Evolutionary conservation across 2,888 invertebrate genomes (phyloP), one percentile per base, ranked within the genome.

Genomic region (Phania funesta): DNA sequence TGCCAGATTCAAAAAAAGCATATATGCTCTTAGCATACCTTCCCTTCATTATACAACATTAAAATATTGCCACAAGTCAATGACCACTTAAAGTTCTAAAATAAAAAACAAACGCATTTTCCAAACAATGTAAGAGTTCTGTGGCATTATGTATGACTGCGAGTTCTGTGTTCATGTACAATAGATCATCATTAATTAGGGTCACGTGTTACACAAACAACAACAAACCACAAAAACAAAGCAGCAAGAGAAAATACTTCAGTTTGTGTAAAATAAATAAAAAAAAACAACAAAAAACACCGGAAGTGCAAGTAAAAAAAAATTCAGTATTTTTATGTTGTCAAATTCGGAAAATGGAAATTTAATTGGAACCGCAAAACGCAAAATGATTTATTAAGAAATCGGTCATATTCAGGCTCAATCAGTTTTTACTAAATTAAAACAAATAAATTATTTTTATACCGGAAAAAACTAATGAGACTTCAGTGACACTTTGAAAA

Each of bases 131-230:
- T 50, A 64, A 18, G 11, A 29, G 7, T 26, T 22, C 13, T 54
- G 68, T 35, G 44, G 54, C 62, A 77, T 68, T 56, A 54, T 38
- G 20, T 18, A 46, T 35, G 29, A 11, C 26, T 7, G 13, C 7
- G 41, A 67, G 26, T 50, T 41, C 22, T 67, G 8, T 32, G 67
- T 22, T 29, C 67, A 71, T 56, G 32, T 48, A 24, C 48, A 64
- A 77, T 81, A 77, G 77, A 77, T 81, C 81, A 80, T 75, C 75
- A 81, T 77, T 73, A 68, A 80, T 81, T 81, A 81, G 77, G 81
- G 81, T 81, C 81, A 81, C 81, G 81, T 77, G 81, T 64, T 71
- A 41, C 9, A 44, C 20, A 35, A 54, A 78, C 8, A 32, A 41
- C 6, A 44, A 50, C 22, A 22, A 22, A 18, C 7, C 2, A 18